Evolutionary conservation across 2,797 vertebrate species (phyloP).

Genomic region (Liasis olivaceus): DNA sequence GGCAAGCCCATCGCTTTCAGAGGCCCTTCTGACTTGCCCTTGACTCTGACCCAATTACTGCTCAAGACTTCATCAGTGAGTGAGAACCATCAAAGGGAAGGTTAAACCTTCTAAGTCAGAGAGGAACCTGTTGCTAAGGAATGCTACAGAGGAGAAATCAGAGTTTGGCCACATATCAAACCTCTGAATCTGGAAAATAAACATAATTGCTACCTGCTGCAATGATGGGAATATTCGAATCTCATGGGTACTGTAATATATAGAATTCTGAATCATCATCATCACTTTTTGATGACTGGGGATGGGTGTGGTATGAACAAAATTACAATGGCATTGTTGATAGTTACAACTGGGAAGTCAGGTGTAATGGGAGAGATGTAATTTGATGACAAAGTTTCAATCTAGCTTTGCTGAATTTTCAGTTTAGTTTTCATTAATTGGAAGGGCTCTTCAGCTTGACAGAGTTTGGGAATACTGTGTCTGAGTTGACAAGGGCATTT

Average conservation of each 20-base stretch:
- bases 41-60: background rate
- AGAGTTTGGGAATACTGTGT: background rate
- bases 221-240: background rate
- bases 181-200: background rate
- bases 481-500: constrained; percentile 44
- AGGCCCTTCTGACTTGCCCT: background rate
- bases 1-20: background rate
- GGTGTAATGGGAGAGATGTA: constrained; percentile 42
- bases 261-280: rapidly evolving
- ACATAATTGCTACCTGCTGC: background rate
- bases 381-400: constrained; percentile 38
- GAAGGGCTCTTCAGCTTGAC: constrained; percentile 23
- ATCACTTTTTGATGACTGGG: background rate
- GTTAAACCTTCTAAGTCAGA: background rate
- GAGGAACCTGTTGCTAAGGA: background rate
- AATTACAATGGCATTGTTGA: constrained; percentile 1
- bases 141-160: background rate
- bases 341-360: constrained; percentile 43
- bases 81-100: background rate
- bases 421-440: constrained; percentile 37
- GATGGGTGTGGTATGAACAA: background rate
- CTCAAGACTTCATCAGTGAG: background rate
- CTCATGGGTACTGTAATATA: background rate
- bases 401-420: constrained; percentile 31
- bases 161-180: background rate